Evolutionary conservation across 2,888 invertebrate species (phyloP).

Genomic region (Fragum whitleyi): DNA sequence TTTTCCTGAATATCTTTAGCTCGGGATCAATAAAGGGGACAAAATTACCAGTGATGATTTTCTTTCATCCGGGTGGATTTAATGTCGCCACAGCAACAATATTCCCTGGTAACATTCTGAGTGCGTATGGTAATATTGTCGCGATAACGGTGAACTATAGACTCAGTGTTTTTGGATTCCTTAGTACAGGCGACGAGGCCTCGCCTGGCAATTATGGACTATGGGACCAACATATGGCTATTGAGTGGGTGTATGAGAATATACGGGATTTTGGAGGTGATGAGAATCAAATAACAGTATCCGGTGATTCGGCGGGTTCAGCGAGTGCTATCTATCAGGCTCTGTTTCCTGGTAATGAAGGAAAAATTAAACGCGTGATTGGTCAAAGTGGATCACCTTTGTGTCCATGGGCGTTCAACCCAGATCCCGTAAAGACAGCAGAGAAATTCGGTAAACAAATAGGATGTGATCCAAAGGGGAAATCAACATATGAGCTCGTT

Average conservation of each 20-base stretch:
- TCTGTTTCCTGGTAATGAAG: conserved; percentile 67
- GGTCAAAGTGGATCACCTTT: conserved; percentile 70
- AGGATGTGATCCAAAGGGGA: conserved; percentile 58
- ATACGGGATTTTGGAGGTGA: conserved; percentile 86
- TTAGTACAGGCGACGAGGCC: conserved; percentile 91
- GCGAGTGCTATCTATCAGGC: conserved; percentile 71
- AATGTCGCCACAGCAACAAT: conserved; percentile 96
- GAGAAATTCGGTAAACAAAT: conserved; percentile 87
- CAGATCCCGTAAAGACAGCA: conserved; percentile 87
- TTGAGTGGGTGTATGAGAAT: conserved; percentile 88
- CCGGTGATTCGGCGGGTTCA: conserved; percentile 77
- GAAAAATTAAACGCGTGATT: conserved; percentile 72
- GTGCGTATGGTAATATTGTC: conserved; percentile 95
- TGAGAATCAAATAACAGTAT: conserved; percentile 66
- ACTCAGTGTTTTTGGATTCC: conserved; percentile 95
- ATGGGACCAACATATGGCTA: conserved; percentile 84
- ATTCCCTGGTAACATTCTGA: conserved; percentile 88
- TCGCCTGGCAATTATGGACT: conserved; percentile 87
- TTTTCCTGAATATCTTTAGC: conserved; percentile 97
- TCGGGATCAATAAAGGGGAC: conserved; percentile 86
- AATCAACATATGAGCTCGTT: conserved; percentile 30
- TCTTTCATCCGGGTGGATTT: conserved; percentile 97
- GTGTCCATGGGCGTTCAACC: conserved; percentile 65
- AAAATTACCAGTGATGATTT: conserved; percentile 92
- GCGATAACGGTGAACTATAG: conserved; percentile 98